phyloP scores from a whole-genome alignment of 2,113 vertebrate genomes.

The Larimichthys crocea region DNA sequence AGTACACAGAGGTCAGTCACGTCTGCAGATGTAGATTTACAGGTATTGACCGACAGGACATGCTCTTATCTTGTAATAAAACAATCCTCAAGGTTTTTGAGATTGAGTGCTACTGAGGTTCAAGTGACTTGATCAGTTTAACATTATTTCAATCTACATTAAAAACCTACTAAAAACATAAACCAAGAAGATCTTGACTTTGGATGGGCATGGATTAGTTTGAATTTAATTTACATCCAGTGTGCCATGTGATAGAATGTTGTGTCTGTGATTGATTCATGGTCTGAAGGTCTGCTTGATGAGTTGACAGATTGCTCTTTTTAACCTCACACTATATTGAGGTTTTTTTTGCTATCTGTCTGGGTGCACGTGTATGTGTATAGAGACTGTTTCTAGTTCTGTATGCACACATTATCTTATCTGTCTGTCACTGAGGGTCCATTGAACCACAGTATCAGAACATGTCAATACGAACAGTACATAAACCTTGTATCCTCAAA shows the following conservation, averaged over 20 bases:
- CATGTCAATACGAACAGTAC: background rate
- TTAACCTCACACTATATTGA: background rate
- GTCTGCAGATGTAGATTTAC: background rate
- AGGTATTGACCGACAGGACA: background rate
- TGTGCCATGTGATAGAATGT: no score
- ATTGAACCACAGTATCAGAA: background rate
- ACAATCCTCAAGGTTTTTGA: background rate
- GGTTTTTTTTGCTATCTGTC: no score
- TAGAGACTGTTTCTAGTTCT: no score
- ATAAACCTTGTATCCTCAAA: background rate
- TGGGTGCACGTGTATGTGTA: background rate
- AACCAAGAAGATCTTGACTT: background rate
- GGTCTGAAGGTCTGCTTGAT: background rate
- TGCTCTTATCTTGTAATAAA: background rate
- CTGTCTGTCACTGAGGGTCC: conserved; percentile 20
- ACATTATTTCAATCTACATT: no score
- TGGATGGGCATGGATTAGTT: no score
- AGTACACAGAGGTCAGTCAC: background rate
- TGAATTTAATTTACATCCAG: no score
- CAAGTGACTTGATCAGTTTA: background rate
- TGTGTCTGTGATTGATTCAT: background rate
- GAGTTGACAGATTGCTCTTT: background rate
- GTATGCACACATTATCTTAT: conserved; percentile 41
- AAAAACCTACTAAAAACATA: no score
- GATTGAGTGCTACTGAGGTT: background rate